Percentiles rank a stretch among this genome's conserved stretches.
Evolutionary conservation across 1,140 invertebrate species (phyloP).

Genomic region (Pentalonia nigronervosa): DNA sequence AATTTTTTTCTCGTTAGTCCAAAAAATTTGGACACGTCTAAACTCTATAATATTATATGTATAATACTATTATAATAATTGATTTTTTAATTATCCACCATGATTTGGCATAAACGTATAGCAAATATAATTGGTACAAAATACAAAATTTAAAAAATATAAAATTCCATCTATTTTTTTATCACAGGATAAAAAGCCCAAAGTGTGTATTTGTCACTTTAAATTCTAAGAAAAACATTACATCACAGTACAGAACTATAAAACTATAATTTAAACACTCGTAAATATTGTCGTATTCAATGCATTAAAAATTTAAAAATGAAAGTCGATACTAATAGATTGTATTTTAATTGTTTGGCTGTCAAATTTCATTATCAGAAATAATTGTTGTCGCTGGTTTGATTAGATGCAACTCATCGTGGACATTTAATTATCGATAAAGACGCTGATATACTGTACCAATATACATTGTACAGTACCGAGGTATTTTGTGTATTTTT

Average conservation of each 20-base stretch:
- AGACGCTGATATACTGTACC: neutral
- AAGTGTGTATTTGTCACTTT: neutral
- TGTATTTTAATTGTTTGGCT: neutral
- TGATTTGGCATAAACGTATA: neutral
- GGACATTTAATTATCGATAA: neutral
- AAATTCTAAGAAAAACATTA: neutral
- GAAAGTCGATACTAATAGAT: neutral
- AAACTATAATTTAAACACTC: neutral
- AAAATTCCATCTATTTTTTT: too few relatives aligned
- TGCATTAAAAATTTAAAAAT: neutral
- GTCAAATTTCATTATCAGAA: neutral
- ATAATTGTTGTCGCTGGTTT: neutral
- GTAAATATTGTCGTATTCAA: neutral
- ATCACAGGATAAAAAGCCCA: too few relatives aligned
- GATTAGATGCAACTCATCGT: neutral
- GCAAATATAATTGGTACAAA: neutral
- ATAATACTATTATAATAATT: neutral
- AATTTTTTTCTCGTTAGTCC: too few relatives aligned
- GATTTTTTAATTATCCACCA: neutral
- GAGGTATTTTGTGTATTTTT: neutral
- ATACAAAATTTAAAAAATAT: too few relatives aligned
- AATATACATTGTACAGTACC: neutral
- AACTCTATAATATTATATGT: too few relatives aligned
- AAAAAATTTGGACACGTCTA: too few relatives aligned
- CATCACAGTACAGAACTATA: neutral